A percentile compares a stretch with the other conserved stretches of the same genome.
phyloP scores from a whole-genome alignment of 2,888 invertebrate species.

The Brachycybe producta region DNA sequence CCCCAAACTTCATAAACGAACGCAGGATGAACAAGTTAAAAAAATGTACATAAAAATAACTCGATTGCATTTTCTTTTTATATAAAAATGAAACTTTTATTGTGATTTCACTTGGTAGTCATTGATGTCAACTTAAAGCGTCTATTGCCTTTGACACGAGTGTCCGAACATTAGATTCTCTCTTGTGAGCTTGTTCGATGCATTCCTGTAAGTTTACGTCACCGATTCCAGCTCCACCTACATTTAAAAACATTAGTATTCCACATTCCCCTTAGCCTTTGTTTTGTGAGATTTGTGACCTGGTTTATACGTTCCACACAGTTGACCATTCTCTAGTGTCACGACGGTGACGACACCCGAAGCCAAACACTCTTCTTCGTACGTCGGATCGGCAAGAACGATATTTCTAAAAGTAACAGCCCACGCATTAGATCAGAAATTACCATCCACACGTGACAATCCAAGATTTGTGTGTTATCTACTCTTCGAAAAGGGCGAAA shows the following conservation, averaged over 20 bases:
- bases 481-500: constrained; percentile 60
- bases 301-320: constrained; percentile 46
- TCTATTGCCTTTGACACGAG: no score
- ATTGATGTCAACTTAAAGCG: no score
- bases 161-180: no score
- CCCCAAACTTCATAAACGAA: no score
- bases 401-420: constrained; percentile 28
- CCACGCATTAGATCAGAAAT: no score
- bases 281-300: constrained; percentile 41
- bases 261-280: no score
- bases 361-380: constrained; percentile 66
- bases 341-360: constrained; percentile 52
- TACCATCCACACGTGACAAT: neutral
- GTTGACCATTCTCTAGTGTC: constrained; percentile 42
- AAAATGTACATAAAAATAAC: no score
- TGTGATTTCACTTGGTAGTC: no score
- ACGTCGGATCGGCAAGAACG: constrained; percentile 67
- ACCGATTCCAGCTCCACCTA: constrained; percentile 46
- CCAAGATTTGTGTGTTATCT: constrained; percentile 29
- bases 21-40: no score
- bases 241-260: no score
- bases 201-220: constrained; percentile 45
- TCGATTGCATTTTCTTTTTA: no score
- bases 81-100: no score
- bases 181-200: constrained; percentile 46